phyloP scores from a whole-genome alignment of 2,113 vertebrate genomes.

The Coregonus clupeaformis region DNA sequence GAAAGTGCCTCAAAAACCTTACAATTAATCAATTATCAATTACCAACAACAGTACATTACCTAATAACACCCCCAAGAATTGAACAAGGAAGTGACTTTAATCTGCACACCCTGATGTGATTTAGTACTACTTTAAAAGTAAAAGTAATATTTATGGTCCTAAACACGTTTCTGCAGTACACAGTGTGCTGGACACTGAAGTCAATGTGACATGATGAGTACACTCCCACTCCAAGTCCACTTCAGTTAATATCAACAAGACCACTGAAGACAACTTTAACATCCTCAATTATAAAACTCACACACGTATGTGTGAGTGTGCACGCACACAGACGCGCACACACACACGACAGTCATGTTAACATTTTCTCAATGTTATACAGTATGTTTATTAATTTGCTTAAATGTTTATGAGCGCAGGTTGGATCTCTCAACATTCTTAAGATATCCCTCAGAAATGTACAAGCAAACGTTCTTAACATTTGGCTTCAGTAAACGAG shows the following conservation, averaged over 20 bases:
- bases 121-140: conserved; percentile 1
- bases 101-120: background rate
- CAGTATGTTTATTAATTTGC: background rate
- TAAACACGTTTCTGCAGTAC: background rate
- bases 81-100: background rate
- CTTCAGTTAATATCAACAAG: background rate
- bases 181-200: conserved; percentile 7
- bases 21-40: too few species aligned
- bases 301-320: too few species aligned
- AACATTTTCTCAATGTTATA: conserved; percentile 1
- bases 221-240: background rate
- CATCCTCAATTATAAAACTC: background rate
- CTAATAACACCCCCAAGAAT: background rate
- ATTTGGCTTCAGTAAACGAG: conserved; percentile 50
- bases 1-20: too few species aligned
- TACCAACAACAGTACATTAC: background rate
- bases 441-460: conserved; percentile 33
- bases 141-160: background rate
- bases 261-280: background rate
- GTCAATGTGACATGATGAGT: conserved; percentile 1
- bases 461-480: conserved; percentile 46
- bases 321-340: too few species aligned
- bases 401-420: conserved; percentile 9
- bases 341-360: background rate
- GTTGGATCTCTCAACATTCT: conserved; percentile 22